Percentiles rank a stretch among this genome's conserved stretches.
Conservation (phyloP, 2,113 vertebrate genomes). For the Trematomus loennbergii region DNA sequence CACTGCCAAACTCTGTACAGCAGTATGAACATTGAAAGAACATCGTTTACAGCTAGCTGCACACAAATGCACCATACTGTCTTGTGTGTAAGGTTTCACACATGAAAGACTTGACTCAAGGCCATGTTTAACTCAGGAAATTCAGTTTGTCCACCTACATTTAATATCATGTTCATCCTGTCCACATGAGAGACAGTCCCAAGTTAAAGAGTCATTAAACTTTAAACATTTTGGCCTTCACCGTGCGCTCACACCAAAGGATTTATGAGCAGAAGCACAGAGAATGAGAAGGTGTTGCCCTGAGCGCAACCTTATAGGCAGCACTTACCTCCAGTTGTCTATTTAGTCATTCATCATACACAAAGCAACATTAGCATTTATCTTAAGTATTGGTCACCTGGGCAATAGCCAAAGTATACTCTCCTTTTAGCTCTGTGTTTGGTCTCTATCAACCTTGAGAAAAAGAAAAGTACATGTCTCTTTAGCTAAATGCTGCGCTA, state of each 20-base stretch:
- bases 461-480: too few relatives aligned
- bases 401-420: not conserved
- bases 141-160: not conserved
- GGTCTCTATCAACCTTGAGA: not conserved
- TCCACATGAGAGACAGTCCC: not conserved
- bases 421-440: not conserved
- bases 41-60: slow-evolving; percentile 21
- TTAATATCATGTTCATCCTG: not conserved
- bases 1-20: not conserved
- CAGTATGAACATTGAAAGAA: not conserved
- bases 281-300: not conserved
- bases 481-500: not conserved
- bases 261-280: not conserved
- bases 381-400: not conserved
- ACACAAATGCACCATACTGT: not conserved
- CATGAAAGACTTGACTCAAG: slow-evolving; percentile 11
- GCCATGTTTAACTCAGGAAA: not conserved
- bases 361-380: not conserved
- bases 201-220: not conserved
- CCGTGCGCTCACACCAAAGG: not conserved
- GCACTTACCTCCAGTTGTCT: not conserved
- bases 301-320: not conserved
- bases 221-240: not conserved
- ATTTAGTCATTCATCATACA: not conserved
- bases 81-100: slow-evolving; percentile 9